These are phyloP conservation scores for Panthera leo DNA, from an alignment of 2,113 vertebrate species.

Conservation along the genomic window DNA sequence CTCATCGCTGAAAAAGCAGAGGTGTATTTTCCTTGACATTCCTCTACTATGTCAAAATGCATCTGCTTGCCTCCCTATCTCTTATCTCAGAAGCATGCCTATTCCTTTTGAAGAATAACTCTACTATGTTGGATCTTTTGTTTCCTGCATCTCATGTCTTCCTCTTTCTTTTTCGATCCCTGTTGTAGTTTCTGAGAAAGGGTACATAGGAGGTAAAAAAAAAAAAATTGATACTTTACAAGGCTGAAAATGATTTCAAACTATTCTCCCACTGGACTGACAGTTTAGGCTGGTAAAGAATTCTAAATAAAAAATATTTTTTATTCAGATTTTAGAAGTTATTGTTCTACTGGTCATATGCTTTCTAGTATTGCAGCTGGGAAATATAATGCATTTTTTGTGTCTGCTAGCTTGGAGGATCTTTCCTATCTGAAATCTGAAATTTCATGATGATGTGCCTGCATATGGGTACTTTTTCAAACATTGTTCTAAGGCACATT, in stretches of 20 bases:
- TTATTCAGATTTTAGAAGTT: not conserved
- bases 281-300: not conserved
- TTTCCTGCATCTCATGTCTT: not conserved
- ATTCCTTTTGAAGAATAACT: not conserved
- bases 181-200: constrained; percentile 36
- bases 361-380: not conserved
- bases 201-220: not conserved
- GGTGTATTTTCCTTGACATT: not conserved
- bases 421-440: constrained; percentile 38
- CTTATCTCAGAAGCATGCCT: not conserved
- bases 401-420: not conserved
- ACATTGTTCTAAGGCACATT: not conserved
- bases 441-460: not conserved
- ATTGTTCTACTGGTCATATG: not conserved
- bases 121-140: not conserved
- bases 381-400: not conserved
- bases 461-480: not conserved
- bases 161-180: not conserved
- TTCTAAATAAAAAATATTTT: not conserved
- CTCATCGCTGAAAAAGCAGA: not conserved
- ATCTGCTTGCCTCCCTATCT: not conserved
- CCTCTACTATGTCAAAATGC: not conserved
- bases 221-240: not conserved
- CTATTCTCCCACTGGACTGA: not conserved
- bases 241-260: not conserved